Percentiles rank a stretch among this genome's conserved stretches.
phyloP scores from a whole-genome alignment of 2,797 vertebrate species.

The Phoeniculus purpureus region DNA sequence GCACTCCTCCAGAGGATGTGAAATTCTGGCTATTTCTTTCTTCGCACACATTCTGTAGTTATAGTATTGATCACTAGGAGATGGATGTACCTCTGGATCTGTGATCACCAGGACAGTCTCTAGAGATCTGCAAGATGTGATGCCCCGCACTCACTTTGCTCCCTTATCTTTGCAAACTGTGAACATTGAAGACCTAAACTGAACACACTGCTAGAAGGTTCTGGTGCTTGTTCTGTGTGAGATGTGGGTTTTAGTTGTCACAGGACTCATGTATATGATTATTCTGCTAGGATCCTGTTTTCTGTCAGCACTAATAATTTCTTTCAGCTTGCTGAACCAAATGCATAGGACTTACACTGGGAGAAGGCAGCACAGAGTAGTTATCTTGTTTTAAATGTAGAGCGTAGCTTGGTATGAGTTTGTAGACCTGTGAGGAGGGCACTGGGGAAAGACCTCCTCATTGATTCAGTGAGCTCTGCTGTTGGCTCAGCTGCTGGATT shows the following conservation, averaged over 20 bases:
- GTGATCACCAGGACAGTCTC: background rate
- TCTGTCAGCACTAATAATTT: background rate
- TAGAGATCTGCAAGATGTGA: background rate
- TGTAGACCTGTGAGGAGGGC: background rate
- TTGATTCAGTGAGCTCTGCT: background rate
- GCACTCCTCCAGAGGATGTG: background rate
- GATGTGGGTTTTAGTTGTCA: background rate
- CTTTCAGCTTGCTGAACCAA: background rate
- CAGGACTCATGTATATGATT: background rate
- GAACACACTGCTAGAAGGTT: background rate
- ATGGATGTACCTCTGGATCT: background rate
- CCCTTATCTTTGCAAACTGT: background rate
- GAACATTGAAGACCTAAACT: background rate
- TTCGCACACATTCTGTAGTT: fast-evolving
- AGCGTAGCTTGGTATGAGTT: background rate
- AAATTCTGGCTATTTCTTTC: background rate
- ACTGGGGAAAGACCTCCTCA: background rate
- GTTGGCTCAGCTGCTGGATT: background rate
- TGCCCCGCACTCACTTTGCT: background rate
- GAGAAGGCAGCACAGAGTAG: background rate
- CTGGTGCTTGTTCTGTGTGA: background rate
- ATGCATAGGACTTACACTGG: background rate
- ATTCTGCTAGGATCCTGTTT: background rate
- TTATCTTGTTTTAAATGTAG: background rate
- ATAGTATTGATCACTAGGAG: fast-evolving